Evolutionary conservation across 2,113 vertebrate species (phyloP), one percentile per base, ranked within the genome.

Genomic region (Laticauda laticaudata): DNA sequence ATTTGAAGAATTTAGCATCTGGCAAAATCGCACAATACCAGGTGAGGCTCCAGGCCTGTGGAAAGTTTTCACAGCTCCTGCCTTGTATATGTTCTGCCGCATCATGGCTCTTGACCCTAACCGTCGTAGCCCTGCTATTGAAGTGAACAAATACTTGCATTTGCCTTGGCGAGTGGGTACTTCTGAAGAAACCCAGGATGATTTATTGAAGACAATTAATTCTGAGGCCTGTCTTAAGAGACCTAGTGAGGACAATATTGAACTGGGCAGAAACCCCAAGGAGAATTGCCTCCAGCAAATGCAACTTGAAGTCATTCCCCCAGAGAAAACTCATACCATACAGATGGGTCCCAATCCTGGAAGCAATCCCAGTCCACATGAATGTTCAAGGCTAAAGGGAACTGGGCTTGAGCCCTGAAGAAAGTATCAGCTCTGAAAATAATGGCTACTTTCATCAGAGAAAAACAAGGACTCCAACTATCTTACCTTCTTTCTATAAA

Each of bases 21-120:
- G 99, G 99, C 98, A 98, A 90, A 96, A 97, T 21, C 61, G 92
- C 1, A 93, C 96, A 11, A 96, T 29, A 7, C 95, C 97, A 0
- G 53, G 2, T 1, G 94, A 0, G 61, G 96, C 96, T 0, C 98
- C 99, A 0, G n/a, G 93, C 0, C 97, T 98, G n/a, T 99, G 99
- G 97, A 93, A 89, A 45, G 95, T 94, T 57, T 98, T 99, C 61
- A 97, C 97, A 1, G 56, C 97, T 0, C 95, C 98, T 0, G 98
- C 97, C 0, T 97, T 98, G 95, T 95, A 97, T 86, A 96, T 99
- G 94, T 96, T 99, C 45, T 97, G 93, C 89, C 97, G 98, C 88
- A 96, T 99, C 26, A 97, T 99, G 88, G 96, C 98, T 23, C 97
- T 98, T 2, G 96, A 98, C 26, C 98, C 98, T 0, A 90, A 97